phyloP scores from a whole-genome alignment of 2,797 vertebrate genomes.

The Eremophila alpestris region DNA sequence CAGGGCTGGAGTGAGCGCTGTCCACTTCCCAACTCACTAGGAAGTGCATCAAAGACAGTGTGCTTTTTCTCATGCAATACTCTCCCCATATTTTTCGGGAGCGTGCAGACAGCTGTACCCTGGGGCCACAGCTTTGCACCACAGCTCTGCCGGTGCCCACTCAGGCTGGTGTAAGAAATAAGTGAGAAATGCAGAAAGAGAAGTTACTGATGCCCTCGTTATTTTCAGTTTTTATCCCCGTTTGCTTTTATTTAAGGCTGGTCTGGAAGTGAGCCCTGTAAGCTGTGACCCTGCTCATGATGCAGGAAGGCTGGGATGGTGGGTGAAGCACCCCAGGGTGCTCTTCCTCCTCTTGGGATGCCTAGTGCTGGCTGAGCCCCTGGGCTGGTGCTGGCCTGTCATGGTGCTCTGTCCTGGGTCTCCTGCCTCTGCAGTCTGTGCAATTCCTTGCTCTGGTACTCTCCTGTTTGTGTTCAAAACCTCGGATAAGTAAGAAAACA shows the following conservation, averaged over 20 bases:
- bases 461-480: background rate
- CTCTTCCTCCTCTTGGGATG: background rate
- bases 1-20: fast-evolving
- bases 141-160: background rate
- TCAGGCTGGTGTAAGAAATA: fast-evolving
- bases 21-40: fast-evolving
- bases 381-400: fast-evolving
- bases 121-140: background rate
- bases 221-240: fast-evolving
- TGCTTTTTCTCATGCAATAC: background rate
- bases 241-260: background rate
- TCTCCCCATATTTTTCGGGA: fast-evolving
- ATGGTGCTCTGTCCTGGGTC: fast-evolving
- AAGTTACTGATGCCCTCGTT: fast-evolving
- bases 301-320: background rate
- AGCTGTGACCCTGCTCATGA: fast-evolving
- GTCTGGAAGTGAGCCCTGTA: background rate
- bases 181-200: background rate
- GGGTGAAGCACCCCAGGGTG: background rate
- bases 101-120: fast-evolving
- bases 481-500: background rate
- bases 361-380: fast-evolving
- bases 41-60: background rate
- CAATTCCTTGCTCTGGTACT: background rate
- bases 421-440: background rate